Conservation (phyloP, 2,797 vertebrate genomes). For the Hippoglossus hippoglossus region DNA sequence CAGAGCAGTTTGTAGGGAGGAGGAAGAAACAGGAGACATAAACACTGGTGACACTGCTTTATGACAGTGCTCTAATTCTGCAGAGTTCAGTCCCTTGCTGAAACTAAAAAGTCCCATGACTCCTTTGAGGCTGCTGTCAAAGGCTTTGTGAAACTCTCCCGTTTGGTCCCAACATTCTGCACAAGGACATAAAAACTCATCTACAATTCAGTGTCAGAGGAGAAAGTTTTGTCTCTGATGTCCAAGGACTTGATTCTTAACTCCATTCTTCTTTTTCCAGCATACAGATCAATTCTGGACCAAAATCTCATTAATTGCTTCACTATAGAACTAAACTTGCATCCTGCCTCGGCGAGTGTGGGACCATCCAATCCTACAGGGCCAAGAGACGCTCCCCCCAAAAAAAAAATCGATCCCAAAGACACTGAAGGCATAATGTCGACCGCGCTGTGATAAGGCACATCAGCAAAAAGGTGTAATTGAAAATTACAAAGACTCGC, state of each 20-base stretch:
- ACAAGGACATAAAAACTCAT: conserved; percentile 6
- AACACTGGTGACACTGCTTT: background rate
- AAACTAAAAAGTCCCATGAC: background rate
- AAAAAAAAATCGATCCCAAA: conserved; percentile 52
- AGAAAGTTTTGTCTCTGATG: conserved; percentile 56
- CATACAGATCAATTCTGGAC: conserved; percentile 59
- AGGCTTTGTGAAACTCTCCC: background rate
- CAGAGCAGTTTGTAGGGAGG: conserved; percentile 48
- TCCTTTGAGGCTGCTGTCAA: too few relatives aligned
- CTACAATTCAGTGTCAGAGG: conserved; percentile 29
- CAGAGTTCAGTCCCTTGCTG: background rate
- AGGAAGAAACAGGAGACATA: conserved; percentile 17
- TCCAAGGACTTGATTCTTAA: conserved; percentile 44
- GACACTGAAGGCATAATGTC: conserved; percentile 64
- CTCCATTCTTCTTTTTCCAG: conserved; percentile 56
- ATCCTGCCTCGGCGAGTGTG: conserved; percentile 54
- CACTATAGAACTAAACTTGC: conserved; percentile 57
- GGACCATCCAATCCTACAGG: conserved; percentile 57
- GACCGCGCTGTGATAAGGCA: conserved; percentile 51
- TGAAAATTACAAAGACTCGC: conserved; percentile 58
- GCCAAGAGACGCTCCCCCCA: conserved; percentile 51
- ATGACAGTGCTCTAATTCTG: conserved; percentile 2
- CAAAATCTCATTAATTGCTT: conserved; percentile 75
- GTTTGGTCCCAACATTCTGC: background rate
- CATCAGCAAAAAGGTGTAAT: conserved; percentile 65